These are phyloP conservation scores for Cephalopterus ornatus DNA, from an alignment of 2,113 vertebrate species.

Conservation along the genomic window DNA sequence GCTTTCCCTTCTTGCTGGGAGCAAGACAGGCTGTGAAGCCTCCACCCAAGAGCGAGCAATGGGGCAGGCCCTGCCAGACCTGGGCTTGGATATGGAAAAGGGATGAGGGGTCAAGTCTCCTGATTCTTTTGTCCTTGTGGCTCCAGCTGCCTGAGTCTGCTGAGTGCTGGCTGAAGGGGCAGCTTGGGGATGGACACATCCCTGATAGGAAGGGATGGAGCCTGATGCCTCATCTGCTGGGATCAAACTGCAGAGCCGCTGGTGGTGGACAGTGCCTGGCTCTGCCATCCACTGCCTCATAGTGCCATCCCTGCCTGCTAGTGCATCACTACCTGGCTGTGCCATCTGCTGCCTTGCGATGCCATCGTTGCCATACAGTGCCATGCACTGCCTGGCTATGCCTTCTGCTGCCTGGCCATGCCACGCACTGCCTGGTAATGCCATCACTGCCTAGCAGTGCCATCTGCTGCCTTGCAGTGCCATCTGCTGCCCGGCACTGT, in stretches of 20 bases:
- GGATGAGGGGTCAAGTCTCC: not conserved
- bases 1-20: not conserved
- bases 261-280: not conserved
- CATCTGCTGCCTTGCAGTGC: not conserved
- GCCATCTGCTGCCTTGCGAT: not conserved
- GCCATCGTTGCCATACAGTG: not conserved
- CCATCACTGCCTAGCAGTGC: not conserved
- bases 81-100: accelerated
- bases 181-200: not conserved
- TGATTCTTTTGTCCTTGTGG: not conserved
- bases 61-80: not conserved
- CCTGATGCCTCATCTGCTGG: not conserved
- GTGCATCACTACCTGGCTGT: not conserved
- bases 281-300: not conserved
- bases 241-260: not conserved
- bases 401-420: not conserved
- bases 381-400: not conserved
- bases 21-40: not conserved
- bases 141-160: not conserved
- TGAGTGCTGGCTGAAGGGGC: not conserved
- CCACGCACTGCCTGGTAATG: not conserved
- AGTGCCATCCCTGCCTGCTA: not conserved
- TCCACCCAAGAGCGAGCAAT: not conserved
- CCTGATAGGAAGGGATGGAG: not conserved
- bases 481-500: not conserved